Percentiles rank a stretch among this genome's conserved stretches.
Conservation (phyloP, 2,888 invertebrate genomes). For the Caenorhabditis sp. region DNA sequence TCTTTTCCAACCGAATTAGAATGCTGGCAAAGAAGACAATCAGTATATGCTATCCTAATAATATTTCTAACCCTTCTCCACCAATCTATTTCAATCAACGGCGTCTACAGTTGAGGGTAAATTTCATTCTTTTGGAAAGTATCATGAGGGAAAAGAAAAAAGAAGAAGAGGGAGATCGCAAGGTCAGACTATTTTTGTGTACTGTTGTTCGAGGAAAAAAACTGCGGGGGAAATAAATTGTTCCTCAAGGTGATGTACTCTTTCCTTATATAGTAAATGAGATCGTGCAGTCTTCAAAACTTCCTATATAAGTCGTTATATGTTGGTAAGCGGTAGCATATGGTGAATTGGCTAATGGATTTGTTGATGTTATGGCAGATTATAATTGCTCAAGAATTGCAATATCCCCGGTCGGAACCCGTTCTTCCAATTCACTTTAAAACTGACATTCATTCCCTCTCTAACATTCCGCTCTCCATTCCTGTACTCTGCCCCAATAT, state of each 20-base stretch:
- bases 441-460: background rate
- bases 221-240: conserved; percentile 14
- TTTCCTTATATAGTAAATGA: background rate
- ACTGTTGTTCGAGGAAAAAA: conserved; percentile 17
- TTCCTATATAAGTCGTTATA: background rate
- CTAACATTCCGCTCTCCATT: background rate
- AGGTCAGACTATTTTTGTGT: conserved; percentile 47
- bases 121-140: conserved; percentile 16
- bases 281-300: conserved; percentile 1
- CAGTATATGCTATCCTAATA: conserved; percentile 31
- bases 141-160: conserved; percentile 10
- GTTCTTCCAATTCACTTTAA: conserved; percentile 10
- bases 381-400: conserved; percentile 42
- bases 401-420: background rate
- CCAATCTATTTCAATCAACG: conserved; percentile 22
- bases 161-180: conserved; percentile 8
- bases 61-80: conserved; percentile 30
- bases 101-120: conserved; percentile 37
- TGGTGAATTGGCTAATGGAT: conserved; percentile 44
- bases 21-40: conserved; percentile 36
- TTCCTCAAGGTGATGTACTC: conserved; percentile 24
- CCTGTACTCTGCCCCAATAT: background rate
- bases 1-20: conserved; percentile 17
- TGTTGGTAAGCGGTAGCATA: conserved; percentile 12
- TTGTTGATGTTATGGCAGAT: conserved; percentile 41